Evolutionary conservation across 1,140 invertebrate species (phyloP), one percentile per base, ranked within the genome.

Genomic region (Heliconius hermathena): DNA sequence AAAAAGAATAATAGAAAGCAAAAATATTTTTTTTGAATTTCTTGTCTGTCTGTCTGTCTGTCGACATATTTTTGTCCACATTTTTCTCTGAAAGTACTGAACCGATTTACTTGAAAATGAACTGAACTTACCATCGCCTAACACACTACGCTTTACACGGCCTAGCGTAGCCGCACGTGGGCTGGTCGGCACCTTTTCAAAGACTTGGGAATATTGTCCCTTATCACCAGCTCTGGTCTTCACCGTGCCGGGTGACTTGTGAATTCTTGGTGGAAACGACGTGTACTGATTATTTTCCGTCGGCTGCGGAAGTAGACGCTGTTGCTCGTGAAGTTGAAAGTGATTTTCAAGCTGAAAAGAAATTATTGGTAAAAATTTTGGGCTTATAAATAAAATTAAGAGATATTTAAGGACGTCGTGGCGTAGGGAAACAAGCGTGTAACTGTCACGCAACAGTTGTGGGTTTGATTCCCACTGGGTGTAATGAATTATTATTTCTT

Each of bases 261-360:
- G 87, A 2, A 81, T 85, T 36, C 91, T 78, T 8, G 92, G 92
- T n/a, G 93, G 92, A 79, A 94, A 94, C 33, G 92, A 91, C 8
- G 91, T 94, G 81, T 94, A 94, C 83, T 94, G 92, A 79, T 94
- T 93, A 77, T 91, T 83, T 79, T 95, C 92, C 8, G 87, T 78
- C 41, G 91, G 90, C 76, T 94, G 93, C 4, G 93, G 92, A 0
- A 95, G 86, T 0, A 95, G 85, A 1, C 93, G 87, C 74, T 94
- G 94, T 73, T 95, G 94, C 52, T 95, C 94, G 76, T 95, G 94
- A 2, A 95, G 87, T 84, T 94, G 94, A 60, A 95, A 93, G 74
- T 94, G 93, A 80, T 95, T 94, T 77, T 95, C 94, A 71, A 92
- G 82, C 94, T 95, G 82, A 49, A 71, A 71, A 18, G 22, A 22